A percentile compares a stretch with the other conserved stretches of the same genome.
These are phyloP conservation scores for Pogona vitticeps DNA, from an alignment of 2,113 vertebrate species.

Conservation along the genomic window DNA sequence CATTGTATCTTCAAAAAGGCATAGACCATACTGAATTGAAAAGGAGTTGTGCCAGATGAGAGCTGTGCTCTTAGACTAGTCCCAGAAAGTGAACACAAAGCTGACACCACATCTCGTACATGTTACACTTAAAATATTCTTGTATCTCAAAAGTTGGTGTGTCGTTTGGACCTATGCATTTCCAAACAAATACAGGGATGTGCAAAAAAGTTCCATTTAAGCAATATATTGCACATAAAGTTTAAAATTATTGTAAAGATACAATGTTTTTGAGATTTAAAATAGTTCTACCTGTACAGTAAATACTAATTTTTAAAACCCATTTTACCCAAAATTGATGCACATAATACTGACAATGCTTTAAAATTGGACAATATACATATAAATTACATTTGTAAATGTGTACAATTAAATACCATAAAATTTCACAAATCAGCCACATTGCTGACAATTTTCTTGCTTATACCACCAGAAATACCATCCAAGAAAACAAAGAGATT, in stretches of 20 bases:
- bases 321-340: slow-evolving; percentile 73
- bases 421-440: slow-evolving; percentile 69
- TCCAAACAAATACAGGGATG: neutral
- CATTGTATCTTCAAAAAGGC: no score
- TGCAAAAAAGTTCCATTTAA: slow-evolving; percentile 28
- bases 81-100: neutral
- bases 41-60: neutral
- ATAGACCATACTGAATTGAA: neutral
- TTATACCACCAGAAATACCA: slow-evolving; percentile 54
- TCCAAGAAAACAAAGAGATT: slow-evolving; percentile 51
- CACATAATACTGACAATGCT: slow-evolving; percentile 74
- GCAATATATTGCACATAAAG: slow-evolving; percentile 38
- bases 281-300: slow-evolving; percentile 71
- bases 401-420: slow-evolving; percentile 66
- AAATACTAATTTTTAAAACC: slow-evolving; percentile 71
- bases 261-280: slow-evolving; percentile 66
- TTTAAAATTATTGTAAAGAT: slow-evolving; percentile 29
- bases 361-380: slow-evolving; percentile 74
- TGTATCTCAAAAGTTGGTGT: neutral
- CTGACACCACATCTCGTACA: neutral
- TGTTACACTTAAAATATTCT: neutral
- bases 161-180: neutral
- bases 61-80: neutral
- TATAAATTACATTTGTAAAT: slow-evolving; percentile 74
- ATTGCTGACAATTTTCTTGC: slow-evolving; percentile 60